A percentile compares a stretch with the other conserved stretches of the same genome.
Conservation (phyloP, 37 sponge, comb jelly and placozoan genomes). For the Halichondria panicea region DNA sequence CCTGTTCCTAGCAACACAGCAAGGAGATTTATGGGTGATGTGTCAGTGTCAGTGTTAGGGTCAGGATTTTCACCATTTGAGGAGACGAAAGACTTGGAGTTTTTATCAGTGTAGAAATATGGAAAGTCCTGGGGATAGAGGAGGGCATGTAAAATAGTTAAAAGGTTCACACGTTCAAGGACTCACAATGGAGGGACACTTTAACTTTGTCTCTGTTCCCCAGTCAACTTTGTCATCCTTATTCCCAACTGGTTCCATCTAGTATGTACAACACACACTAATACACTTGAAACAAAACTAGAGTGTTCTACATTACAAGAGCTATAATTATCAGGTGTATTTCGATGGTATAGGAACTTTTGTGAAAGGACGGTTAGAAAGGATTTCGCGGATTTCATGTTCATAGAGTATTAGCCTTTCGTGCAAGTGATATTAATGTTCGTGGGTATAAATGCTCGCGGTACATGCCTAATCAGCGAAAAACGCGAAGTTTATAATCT, state of each 20-base stretch:
- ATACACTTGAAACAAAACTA: no score
- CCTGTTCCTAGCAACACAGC: background rate
- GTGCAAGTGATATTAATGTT: no score
- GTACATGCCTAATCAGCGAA: no score
- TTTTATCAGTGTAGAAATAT: slow-evolving; percentile 55
- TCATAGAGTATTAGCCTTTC: no score
- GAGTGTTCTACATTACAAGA: no score
- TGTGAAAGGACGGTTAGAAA: no score
- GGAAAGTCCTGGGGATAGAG: background rate
- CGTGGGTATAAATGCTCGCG: no score
- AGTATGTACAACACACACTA: no score
- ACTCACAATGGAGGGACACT: slow-evolving; percentile 4
- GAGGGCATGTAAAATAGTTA: background rate
- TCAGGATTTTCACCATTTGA: background rate
- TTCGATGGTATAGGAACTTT: no score
- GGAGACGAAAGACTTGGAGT: slow-evolving; percentile 12
- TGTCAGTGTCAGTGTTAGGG: background rate
- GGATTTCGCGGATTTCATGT: no score
- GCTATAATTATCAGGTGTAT: no score
- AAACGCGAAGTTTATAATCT: no score
- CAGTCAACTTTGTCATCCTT: slow-evolving; percentile 21
- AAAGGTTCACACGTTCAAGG: background rate
- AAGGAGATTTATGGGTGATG: background rate
- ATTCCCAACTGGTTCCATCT: slow-evolving; percentile 50
- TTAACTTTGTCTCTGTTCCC: background rate